A percentile compares a stretch with the other conserved stretches of the same genome.
Conservation (phyloP, 2,888 invertebrate genomes). For the Phrixothrix hirtus region DNA sequence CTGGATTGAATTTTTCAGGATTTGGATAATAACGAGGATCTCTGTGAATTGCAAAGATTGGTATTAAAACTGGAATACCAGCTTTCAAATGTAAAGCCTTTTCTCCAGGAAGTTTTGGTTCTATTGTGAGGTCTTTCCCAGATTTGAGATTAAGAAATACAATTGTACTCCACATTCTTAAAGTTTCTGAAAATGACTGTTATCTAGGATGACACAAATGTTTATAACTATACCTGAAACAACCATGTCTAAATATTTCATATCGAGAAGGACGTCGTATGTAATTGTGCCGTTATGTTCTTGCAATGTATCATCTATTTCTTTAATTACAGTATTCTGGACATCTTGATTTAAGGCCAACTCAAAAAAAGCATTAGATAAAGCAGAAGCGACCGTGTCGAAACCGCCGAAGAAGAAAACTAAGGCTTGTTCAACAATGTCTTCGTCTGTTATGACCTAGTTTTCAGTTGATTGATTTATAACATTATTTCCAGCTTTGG, state of each 20-base stretch:
- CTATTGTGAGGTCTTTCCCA: not conserved
- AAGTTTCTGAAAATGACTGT: constrained; percentile 45
- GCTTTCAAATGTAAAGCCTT: too few species aligned
- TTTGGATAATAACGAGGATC: not conserved
- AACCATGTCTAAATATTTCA: too few species aligned
- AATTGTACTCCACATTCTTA: too few species aligned
- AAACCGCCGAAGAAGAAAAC: constrained; percentile 61
- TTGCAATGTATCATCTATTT: constrained; percentile 63
- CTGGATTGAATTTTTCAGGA: not conserved
- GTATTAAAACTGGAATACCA: too few species aligned
- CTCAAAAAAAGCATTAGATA: constrained; percentile 62
- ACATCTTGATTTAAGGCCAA: constrained; percentile 63
- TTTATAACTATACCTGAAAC: too few species aligned
- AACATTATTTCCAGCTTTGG: not conserved
- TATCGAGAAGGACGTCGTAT: too few species aligned
- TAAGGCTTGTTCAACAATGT: constrained; percentile 63
- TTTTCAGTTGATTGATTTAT: not conserved
- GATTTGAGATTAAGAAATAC: too few species aligned
- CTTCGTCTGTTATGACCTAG: constrained; percentile 46
- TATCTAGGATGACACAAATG: constrained; percentile 47
- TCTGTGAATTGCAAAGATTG: too few species aligned
- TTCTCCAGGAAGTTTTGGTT: too few species aligned
- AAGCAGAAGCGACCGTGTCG: constrained; percentile 56
- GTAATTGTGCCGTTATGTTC: too few species aligned
- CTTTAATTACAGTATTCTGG: constrained; percentile 61